A percentile compares a stretch with the other conserved stretches of the same genome.
These are phyloP conservation scores for Spilarctia lutea DNA, from an alignment of 2,888 invertebrate genomes.

Conservation along the genomic window DNA sequence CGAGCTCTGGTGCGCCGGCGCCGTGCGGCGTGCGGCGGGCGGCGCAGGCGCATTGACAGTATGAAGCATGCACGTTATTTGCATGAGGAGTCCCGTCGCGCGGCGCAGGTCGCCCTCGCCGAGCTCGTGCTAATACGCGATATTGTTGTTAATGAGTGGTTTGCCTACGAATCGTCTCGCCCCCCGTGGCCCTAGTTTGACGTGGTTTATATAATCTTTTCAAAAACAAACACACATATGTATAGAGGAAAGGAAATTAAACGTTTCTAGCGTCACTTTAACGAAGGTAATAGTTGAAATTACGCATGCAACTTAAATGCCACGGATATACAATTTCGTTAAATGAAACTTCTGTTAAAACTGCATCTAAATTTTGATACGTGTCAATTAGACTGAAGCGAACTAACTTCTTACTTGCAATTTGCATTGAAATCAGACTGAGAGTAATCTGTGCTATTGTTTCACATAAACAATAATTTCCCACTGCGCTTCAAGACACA, in stretches of 20 bases:
- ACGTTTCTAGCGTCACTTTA: neutral
- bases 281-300: neutral
- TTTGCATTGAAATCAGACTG: conserved; percentile 51
- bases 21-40: neutral
- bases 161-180: neutral
- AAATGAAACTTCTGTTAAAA: neutral
- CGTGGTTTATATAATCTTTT: neutral
- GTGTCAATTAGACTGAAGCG: conserved; percentile 42
- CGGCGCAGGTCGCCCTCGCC: neutral
- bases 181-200: neutral
- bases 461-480: conserved; percentile 52
- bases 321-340: neutral
- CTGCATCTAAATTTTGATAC: conserved; percentile 29
- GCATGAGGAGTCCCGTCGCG: conserved; percentile 20
- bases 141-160: neutral
- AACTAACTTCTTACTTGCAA: conserved; percentile 45
- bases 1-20: neutral
- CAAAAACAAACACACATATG: neutral
- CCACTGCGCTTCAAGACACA: conserved; percentile 21
- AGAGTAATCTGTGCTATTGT: conserved; percentile 59
- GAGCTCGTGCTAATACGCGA: neutral
- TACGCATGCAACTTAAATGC: neutral
- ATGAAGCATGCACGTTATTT: conserved; percentile 24
- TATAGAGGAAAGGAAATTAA: neutral
- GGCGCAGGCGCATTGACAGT: conserved; percentile 19